Evolutionary conservation across 2,888 invertebrate species (phyloP).

Genomic region (Protodeltote pygarga): DNA sequence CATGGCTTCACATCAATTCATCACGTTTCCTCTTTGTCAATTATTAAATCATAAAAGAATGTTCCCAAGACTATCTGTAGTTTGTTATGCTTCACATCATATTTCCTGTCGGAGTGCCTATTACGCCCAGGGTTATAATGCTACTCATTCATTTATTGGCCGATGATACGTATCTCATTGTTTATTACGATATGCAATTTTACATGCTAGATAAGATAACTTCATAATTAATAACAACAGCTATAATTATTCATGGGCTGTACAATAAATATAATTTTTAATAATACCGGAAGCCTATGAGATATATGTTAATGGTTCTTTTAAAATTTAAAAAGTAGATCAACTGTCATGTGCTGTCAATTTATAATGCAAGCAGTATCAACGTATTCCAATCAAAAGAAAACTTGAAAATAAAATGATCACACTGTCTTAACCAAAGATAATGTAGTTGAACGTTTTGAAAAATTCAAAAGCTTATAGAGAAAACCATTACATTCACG

Average conservation of each 20-base stretch:
- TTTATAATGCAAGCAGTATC: conserved; percentile 3
- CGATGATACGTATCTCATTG: conserved; percentile 62
- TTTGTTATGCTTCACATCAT: conserved; percentile 68
- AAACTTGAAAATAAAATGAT: too few species aligned
- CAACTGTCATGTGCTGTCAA: conserved; percentile 3
- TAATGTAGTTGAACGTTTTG: too few species aligned
- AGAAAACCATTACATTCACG: too few species aligned
- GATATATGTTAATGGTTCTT: conserved; percentile 10
- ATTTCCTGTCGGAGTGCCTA: conserved; percentile 61
- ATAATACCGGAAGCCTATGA: conserved; percentile 22
- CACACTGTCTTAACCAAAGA: too few species aligned
- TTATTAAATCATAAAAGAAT: conserved; percentile 72
- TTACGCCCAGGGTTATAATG: conserved; percentile 60
- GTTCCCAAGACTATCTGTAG: conserved; percentile 72
- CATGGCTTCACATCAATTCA: conserved; percentile 68
- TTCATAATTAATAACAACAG: conserved; percentile 38
- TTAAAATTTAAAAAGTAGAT: conserved; percentile 13
- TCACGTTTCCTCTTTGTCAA: conserved; percentile 65
- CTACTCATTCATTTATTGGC: conserved; percentile 62
- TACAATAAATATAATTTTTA: conserved; percentile 36
- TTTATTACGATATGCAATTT: conserved; percentile 54
- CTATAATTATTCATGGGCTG: conserved; percentile 10
- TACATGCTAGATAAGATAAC: conserved; percentile 34
- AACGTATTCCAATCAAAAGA: too few species aligned
- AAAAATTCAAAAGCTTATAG: too few species aligned